Conservation (phyloP, 2,888 invertebrate genomes). For the Latrodectus hesperus region DNA sequence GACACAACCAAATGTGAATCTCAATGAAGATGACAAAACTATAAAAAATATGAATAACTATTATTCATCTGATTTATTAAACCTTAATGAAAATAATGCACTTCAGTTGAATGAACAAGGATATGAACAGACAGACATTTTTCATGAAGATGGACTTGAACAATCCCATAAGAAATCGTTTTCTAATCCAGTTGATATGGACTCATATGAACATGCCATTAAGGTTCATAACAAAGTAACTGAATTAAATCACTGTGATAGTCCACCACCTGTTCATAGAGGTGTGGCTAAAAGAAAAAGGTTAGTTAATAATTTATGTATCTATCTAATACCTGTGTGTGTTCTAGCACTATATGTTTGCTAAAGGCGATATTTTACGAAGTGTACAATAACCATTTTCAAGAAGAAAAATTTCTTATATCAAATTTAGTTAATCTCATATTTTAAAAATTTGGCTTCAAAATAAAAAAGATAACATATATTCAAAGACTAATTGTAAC, state of each 20-base stretch:
- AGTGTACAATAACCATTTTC: too few species aligned
- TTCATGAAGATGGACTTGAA: conserved; percentile 10
- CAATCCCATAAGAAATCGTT: conserved; percentile 49
- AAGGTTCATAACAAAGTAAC: conserved; percentile 10
- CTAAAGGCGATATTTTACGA: too few species aligned
- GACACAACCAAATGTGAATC: neutral
- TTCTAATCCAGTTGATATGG: conserved; percentile 43
- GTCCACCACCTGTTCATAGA: conserved; percentile 12
- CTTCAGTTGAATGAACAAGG: neutral
- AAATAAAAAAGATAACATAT: too few species aligned
- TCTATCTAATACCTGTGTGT: too few species aligned
- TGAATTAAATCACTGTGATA: conserved; percentile 40
- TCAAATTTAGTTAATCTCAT: too few species aligned
- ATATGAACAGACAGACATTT: conserved; percentile 1
- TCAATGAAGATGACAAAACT: neutral
- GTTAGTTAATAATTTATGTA: neutral
- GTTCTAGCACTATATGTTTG: too few species aligned
- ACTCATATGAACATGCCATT: conserved; percentile 22
- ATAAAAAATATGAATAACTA: neutral
- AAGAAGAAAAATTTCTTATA: too few species aligned
- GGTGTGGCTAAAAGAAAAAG: conserved; percentile 40
- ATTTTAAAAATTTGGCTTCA: too few species aligned
- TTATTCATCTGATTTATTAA: conserved; percentile 17
- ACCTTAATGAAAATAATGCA: conserved; percentile 11
- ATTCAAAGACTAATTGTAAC: too few species aligned